These are phyloP conservation scores for Cettia cetti DNA, from an alignment of 2,113 vertebrate genomes.

Conservation along the genomic window DNA sequence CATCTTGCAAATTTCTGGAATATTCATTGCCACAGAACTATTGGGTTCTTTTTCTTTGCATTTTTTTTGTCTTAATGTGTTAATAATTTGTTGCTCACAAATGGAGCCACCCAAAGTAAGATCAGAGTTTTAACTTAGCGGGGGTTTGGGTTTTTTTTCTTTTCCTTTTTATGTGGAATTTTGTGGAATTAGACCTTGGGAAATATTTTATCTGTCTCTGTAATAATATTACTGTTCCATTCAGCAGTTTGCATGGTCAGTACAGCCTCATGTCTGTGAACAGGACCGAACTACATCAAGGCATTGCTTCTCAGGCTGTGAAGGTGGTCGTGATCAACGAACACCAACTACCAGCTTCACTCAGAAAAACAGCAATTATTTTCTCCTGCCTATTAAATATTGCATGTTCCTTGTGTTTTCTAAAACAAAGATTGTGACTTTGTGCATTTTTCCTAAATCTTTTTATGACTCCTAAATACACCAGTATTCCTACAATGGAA, in stretches of 20 bases:
- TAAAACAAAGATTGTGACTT: not conserved
- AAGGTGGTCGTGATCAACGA: not conserved
- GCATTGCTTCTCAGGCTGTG: not conserved
- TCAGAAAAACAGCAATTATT: not conserved
- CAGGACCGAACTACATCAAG: not conserved
- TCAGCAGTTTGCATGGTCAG: slow-evolving; percentile 6
- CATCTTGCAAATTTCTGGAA: slow-evolving; percentile 34
- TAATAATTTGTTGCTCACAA: slow-evolving; percentile 9
- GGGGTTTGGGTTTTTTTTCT: not conserved
- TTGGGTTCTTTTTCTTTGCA: not conserved
- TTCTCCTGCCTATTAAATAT: not conserved
- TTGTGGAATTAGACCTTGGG: slow-evolving; percentile 32
- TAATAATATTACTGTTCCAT: not conserved
- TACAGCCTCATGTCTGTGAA: slow-evolving; percentile 16
- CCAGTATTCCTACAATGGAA: not conserved
- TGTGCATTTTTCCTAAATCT: not conserved
- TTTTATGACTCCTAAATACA: not conserved
- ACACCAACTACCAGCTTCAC: not conserved
- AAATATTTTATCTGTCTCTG: slow-evolving; percentile 21
- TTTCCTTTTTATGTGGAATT: not conserved
- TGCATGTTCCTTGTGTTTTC: not conserved
- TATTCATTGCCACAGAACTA: slow-evolving; percentile 5
- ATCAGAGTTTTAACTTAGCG: not conserved
- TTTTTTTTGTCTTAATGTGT: not conserved
- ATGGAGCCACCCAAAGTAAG: not conserved